Evolutionary conservation across 2,113 vertebrate genomes (phyloP), one percentile per base, ranked within the genome.

Genomic region (Prietella phreatophila): DNA sequence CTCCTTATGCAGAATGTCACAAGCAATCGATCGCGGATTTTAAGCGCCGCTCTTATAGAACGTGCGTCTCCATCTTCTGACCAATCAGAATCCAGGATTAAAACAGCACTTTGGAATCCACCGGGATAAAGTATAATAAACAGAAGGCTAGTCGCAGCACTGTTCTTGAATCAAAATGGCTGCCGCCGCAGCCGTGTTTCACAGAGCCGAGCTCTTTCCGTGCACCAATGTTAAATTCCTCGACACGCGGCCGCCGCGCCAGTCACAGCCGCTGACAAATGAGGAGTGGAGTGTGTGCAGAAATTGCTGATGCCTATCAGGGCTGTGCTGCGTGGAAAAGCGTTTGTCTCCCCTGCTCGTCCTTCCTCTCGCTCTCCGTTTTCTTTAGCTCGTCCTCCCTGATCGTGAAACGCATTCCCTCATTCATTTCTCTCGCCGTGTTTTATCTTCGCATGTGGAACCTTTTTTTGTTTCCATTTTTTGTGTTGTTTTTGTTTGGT

Each of bases 281-380:
- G 94, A 93, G 93, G 92, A 94, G 91, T 91, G 86, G 85, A 84
- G 92, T 92, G 92, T 93, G 89, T 84, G 89, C 93, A 92, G 94
- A 95, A 95, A 95, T 96, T 94, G 94, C 93, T 95, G 95, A 96
- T 95, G 92, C 91, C 93, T 95, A 95, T 96, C 94, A 91, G 83
- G 65, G 80, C 86, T 86, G 63, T 36, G 85, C 89, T 88, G 84
- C 75, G 85, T 85, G 86, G 71, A 88, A 81, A 33, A 79, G 85
- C 76, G 60, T 15, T 78, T 73, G 50, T 89, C 81, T 89, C 55
- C 91, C 63, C 39, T 76, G 82, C 86, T 63, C 82, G 3, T 83
- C 79, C 36, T 15, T 82, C 75, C 39, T 67, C 79, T 30, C 63
- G 17, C 65, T 58, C 81, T 87, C 55, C 88, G 58, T 89, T 65